Conservation (phyloP, 2,797 vertebrate genomes). For the Morelia viridis region DNA sequence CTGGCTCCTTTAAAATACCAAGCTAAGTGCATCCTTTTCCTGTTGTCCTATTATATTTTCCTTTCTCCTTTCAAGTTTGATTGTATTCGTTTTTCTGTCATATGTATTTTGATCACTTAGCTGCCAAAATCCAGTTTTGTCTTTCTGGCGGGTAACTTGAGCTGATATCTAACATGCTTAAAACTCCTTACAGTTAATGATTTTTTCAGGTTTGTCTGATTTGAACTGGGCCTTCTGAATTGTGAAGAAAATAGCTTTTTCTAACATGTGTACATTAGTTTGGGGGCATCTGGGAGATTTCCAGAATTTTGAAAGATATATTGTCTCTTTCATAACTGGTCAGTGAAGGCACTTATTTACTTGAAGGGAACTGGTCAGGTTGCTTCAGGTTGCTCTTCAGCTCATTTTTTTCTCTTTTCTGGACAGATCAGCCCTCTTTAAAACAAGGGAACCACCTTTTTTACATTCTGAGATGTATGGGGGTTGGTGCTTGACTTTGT, state of each 20-base stretch:
- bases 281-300: not conserved
- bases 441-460: not conserved
- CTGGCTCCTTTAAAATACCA: slow-evolving; percentile 1
- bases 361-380: not conserved
- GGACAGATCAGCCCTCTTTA: not conserved
- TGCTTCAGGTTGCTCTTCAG: not conserved
- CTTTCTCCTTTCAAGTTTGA: not conserved
- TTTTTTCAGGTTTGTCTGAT: not conserved
- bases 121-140: not conserved
- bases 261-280: not conserved
- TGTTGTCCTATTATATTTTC: not conserved
- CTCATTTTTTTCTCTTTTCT: not conserved
- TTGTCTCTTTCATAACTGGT: not conserved
- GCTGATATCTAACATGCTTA: not conserved
- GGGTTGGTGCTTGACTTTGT: not conserved
- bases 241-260: not conserved
- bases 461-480: not conserved
- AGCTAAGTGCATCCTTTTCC: not conserved
- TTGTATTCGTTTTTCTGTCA: not conserved
- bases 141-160: not conserved
- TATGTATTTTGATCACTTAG: not conserved
- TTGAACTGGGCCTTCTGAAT: not conserved
- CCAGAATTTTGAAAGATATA: not conserved
- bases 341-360: not conserved
- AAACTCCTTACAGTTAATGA: not conserved